Percentiles rank a stretch among this genome's conserved stretches.
These are phyloP conservation scores for Ctena decussata DNA, from an alignment of 2,888 invertebrate genomes.

Conservation along the genomic window DNA sequence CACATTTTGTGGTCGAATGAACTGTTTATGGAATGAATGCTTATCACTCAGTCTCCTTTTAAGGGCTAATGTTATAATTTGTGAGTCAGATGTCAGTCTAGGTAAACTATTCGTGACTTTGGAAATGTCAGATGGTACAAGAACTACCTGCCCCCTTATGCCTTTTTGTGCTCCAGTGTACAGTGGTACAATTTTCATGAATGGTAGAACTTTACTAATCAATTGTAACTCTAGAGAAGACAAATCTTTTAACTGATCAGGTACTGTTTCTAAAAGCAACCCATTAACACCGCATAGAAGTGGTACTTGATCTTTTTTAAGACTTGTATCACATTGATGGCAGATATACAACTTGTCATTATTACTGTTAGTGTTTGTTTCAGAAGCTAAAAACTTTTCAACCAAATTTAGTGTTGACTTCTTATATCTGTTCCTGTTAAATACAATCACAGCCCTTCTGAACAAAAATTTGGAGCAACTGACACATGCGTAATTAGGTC, in stretches of 20 bases:
- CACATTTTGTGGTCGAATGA: constrained; percentile 43
- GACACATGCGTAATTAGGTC: not conserved
- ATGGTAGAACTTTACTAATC: constrained; percentile 33
- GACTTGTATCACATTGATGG: constrained; percentile 25
- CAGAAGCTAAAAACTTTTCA: not conserved
- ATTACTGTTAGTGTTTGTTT: not conserved
- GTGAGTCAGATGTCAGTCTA: constrained; percentile 27
- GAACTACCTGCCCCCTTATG: constrained; percentile 36
- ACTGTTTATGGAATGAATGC: constrained; percentile 41
- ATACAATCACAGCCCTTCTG: not conserved
- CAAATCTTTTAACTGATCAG: constrained; percentile 6
- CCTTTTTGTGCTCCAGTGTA: constrained; percentile 35
- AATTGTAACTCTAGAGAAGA: constrained; percentile 31
- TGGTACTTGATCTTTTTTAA: constrained; percentile 7
- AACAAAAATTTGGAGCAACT: not conserved
- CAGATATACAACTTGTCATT: constrained; percentile 15
- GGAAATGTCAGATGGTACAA: constrained; percentile 37
- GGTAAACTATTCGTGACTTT: constrained; percentile 38
- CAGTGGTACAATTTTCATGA: constrained; percentile 33
- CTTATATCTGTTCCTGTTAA: not conserved
- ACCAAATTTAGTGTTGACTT: not conserved
- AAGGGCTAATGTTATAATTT: constrained; percentile 38
- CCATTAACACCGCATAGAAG: constrained; percentile 16
- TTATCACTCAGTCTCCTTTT: constrained; percentile 44
- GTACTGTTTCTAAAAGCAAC: constrained; percentile 22